Conservation (phyloP, 2,797 vertebrate species). For the Intellagama lesueurii region DNA sequence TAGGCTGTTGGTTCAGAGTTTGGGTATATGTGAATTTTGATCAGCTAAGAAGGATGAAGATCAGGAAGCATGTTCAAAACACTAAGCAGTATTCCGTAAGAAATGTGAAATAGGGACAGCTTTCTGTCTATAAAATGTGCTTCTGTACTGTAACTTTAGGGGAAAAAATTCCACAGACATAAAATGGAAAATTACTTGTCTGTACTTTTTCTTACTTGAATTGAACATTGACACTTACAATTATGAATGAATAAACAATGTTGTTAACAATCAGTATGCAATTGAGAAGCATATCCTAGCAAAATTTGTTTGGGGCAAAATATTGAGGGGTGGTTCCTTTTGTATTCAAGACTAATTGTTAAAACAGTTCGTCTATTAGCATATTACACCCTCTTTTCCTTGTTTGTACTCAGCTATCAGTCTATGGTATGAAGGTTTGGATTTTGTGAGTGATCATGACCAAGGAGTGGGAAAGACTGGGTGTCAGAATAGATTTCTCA, state of each 20-base stretch:
- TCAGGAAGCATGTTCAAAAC: conserved; percentile 5
- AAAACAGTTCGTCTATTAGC: conserved; percentile 63
- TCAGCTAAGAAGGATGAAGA: neutral
- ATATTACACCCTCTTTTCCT: conserved; percentile 57
- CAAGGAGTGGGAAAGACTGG: no score
- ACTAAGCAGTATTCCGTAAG: conserved; percentile 1
- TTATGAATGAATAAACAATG: neutral
- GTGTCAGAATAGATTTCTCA: no score
- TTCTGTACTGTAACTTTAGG: conserved; percentile 45
- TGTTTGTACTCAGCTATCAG: neutral
- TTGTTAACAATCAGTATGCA: conserved; percentile 8
- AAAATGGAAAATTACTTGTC: conserved; percentile 40
- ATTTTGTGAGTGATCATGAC: neutral
- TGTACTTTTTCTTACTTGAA: conserved; percentile 19
- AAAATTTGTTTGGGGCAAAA: neutral
- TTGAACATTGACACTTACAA: neutral
- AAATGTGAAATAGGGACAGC: conserved; percentile 40
- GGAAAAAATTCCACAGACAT: conserved; percentile 26
- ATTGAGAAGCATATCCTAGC: conserved; percentile 50
- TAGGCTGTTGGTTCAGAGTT: neutral
- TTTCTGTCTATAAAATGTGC: conserved; percentile 46
- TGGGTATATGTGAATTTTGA: neutral
- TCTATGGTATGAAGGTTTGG: conserved; percentile 21
- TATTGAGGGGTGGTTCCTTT: conserved; percentile 27
- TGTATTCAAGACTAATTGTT: conserved; percentile 39